Percentiles rank a stretch among this genome's conserved stretches.
phyloP scores from a whole-genome alignment of 1,140 invertebrate species.

The Eurytemora carolleeae region DNA sequence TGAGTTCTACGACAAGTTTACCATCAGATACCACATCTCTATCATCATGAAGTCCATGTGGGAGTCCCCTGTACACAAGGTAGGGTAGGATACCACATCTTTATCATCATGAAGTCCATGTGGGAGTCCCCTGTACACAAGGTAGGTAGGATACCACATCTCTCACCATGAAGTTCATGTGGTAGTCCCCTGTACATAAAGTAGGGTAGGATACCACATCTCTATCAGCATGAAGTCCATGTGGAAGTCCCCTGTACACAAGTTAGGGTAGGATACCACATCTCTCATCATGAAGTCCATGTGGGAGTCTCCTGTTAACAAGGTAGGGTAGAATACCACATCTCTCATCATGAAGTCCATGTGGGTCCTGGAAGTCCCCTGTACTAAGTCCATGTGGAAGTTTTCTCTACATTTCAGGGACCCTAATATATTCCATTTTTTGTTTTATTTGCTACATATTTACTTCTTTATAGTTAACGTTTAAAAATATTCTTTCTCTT shows the following conservation, averaged over 20 bases:
- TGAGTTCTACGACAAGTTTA: slow-evolving; percentile 98
- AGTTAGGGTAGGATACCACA: slow-evolving; percentile 49
- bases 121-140: slow-evolving; percentile 21
- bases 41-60: slow-evolving; percentile 62
- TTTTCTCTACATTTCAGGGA: neutral
- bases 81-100: no score
- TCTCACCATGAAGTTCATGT: slow-evolving; percentile 70
- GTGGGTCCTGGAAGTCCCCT: slow-evolving; percentile 32
- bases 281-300: slow-evolving; percentile 76
- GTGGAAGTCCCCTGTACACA: slow-evolving; percentile 31
- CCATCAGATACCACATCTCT: slow-evolving; percentile 91
- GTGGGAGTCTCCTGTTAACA: slow-evolving; percentile 31
- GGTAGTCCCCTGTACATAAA: slow-evolving; percentile 30
- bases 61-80: slow-evolving; percentile 29
- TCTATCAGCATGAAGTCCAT: slow-evolving; percentile 72
- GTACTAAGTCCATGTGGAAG: slow-evolving; percentile 31
- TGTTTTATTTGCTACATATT: no score
- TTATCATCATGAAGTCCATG: slow-evolving; percentile 33
- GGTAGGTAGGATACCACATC: slow-evolving; percentile 57
- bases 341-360: slow-evolving; percentile 76
- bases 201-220: slow-evolving; percentile 59
- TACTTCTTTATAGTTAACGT: no score
- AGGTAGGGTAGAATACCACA: slow-evolving; percentile 52
- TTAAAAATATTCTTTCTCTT: no score
- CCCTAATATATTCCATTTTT: no score